Base-by-base conservation (phyloP, 2,113 vertebrate genomes). In the Bujurquina vittata region DNA sequence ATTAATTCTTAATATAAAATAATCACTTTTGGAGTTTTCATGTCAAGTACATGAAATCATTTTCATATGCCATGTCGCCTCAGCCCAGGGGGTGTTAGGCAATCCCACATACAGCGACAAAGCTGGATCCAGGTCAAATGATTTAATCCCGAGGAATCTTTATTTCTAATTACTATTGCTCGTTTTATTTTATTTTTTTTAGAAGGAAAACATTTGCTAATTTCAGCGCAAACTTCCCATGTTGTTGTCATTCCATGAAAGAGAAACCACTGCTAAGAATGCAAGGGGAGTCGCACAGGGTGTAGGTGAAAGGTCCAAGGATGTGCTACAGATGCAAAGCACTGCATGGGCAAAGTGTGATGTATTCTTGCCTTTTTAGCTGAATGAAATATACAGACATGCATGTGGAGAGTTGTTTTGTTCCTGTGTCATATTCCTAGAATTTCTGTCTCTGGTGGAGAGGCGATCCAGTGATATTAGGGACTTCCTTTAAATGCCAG, bases 381-480 rank as follows among this genome's bases (percentile, higher is more conserved):
- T 74, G 82, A 87, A 83, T 86, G 77, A 89, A 90, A 89, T 80
- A 80, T 90, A 88, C 76, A 85, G 76, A 90, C 58, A 72, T 55
- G 75, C 49, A 62, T 57, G 69, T 29, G 33, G 54, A 33, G 23
- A 82, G 9, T 79, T 92, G 92, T 79, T 85, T 92, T 87, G 81
- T 91, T 90, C 83, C 65, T 72, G 60, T 91, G 84, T 81, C 63
- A 77, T 89, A 77, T 93, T 90, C 88, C 79, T 91, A 85, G 89
- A 92, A 92, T 89, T 59, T 84, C 35, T 78, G 79, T 92, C 89
- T 92, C 82, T 75, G 55, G 79, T 61, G 86, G 83, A 84, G 88
- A 84, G 67, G 88, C 84, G 91, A 94, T 69, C 73, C 85, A 90
- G 75, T 89, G 93, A 94, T 93, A 94, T 72, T 87, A 92, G 87